Evolutionary conservation across 1,140 invertebrate genomes (phyloP), one percentile per base, ranked within the genome.

Genomic region (Littorina saxatilis): DNA sequence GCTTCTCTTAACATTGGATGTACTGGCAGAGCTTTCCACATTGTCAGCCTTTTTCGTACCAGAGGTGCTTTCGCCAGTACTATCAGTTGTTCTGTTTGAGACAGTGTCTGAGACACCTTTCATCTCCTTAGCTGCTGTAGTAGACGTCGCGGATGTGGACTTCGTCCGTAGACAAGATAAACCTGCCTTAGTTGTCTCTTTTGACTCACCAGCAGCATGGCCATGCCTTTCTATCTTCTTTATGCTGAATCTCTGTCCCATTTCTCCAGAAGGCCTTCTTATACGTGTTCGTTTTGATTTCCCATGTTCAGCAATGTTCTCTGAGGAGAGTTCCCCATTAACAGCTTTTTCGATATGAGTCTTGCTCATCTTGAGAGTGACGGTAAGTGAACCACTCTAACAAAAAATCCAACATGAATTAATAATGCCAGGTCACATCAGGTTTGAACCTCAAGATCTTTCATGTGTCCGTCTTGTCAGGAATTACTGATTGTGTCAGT

Each of bases 301-400:
- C 29, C 39, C 40, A 50, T 50, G 76, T 63, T 78, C 76, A 0
- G 50, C 32, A n/a, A 32, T 78, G 20, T 40, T 32, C 39, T 78
- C 76, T 35, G 76, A 76, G 27, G 76, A 70, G 27, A 79, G 74
- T 63, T 81, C 83, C 61, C 83, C 83, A 78, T 81, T 84, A 23
- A 81, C 63, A 79, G 83, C 80, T 72, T 81, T 84, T 52, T 82
- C 80, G 15, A 84, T 43, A 74, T 77, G 74, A 29, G 80, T 40
- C 29, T 84, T 84, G 72, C 74, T 84, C 83, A 84, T 84, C 70
- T 80, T 84, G 17, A 20, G 3, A 13, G 39, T 39, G 32, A 66
- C 66, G 55, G 39, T 43, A 0, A 32, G 17, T 39, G 43, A 47
- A 73, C 3, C 37, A 11, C 11, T 17, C 70, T 43, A 27, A 73